phyloP scores from a whole-genome alignment of 1,140 invertebrate species.

The Maconellicoccus hirsutus region DNA sequence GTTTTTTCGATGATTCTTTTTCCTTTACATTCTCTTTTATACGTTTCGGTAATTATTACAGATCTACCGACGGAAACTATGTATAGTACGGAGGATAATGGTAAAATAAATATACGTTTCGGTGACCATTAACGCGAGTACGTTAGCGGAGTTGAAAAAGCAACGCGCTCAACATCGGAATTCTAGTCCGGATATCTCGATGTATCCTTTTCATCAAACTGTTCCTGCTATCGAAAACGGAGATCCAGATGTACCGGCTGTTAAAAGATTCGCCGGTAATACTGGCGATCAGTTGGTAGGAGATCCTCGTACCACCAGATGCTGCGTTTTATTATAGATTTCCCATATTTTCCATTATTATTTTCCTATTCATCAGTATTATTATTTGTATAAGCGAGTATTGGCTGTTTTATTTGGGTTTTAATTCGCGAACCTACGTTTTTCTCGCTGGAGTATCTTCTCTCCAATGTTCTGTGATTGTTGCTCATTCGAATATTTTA shows the following conservation, averaged over 20 bases:
- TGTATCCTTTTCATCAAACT: constrained; percentile 30
- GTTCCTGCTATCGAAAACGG: constrained; percentile 39
- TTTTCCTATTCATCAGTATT: background rate
- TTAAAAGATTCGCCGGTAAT: constrained; percentile 50
- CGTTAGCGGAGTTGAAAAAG: constrained; percentile 80
- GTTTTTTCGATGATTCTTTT: background rate
- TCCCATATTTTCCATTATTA: no score
- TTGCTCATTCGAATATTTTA: no score
- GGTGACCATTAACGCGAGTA: constrained; percentile 48
- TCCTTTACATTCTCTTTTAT: no score
- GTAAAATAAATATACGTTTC: constrained; percentile 77
- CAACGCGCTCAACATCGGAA: constrained; percentile 69
- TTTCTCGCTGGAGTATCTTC: no score
- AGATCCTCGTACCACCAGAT: constrained; percentile 42
- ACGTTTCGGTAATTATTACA: background rate
- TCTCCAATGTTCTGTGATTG: no score
- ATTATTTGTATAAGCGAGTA: background rate
- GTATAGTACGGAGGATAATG: constrained; percentile 53
- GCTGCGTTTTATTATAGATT: constrained; percentile 40
- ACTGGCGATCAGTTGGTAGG: constrained; percentile 52
- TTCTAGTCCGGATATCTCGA: constrained; percentile 23
- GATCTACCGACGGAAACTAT: constrained; percentile 35
- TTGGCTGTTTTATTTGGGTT: no score
- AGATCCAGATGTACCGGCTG: constrained; percentile 33
- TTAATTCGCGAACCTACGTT: no score